phyloP scores from a whole-genome alignment of 2,113 vertebrate species.

The Seriola rivoliana region DNA sequence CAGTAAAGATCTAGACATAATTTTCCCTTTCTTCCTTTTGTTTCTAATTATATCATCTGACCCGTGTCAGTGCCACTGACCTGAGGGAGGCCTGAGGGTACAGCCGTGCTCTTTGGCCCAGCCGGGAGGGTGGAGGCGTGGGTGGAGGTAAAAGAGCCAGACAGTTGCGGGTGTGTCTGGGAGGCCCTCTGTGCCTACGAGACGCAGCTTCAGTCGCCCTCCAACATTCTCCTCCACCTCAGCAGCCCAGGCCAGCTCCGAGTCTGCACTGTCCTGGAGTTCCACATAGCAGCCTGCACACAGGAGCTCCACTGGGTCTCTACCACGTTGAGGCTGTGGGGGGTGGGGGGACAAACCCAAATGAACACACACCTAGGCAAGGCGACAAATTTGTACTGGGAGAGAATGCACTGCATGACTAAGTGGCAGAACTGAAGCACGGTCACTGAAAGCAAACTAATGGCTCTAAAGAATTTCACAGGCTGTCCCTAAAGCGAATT shows the following conservation, averaged over 20 bases:
- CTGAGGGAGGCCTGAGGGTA: slow-evolving; percentile 89
- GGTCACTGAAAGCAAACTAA: slow-evolving; percentile 50
- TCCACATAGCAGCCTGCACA: slow-evolving; percentile 91
- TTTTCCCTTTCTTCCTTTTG: slow-evolving; percentile 9
- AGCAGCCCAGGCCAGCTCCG: slow-evolving; percentile 90
- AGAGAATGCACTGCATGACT: slow-evolving; percentile 55
- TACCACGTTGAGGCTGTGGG: slow-evolving; percentile 91
- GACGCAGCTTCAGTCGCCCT: slow-evolving; percentile 90
- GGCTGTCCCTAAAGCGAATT: slow-evolving; percentile 22
- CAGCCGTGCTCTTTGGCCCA: slow-evolving; percentile 92
- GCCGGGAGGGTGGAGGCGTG: slow-evolving; percentile 93
- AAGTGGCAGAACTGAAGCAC: slow-evolving; percentile 57
- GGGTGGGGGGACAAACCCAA: slow-evolving; percentile 29
- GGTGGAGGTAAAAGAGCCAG: slow-evolving; percentile 96
- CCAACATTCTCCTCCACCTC: slow-evolving; percentile 93
- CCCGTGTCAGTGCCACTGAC: slow-evolving; percentile 77
- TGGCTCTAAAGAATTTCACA: slow-evolving; percentile 61
- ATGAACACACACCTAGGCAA: slow-evolving; percentile 47
- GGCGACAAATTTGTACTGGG: slow-evolving; percentile 53
- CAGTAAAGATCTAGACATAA: slow-evolving; percentile 23
- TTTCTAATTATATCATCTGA: slow-evolving; percentile 36
- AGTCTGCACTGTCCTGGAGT: slow-evolving; percentile 87
- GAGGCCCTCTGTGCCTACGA: slow-evolving; percentile 88
- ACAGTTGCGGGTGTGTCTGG: slow-evolving; percentile 87
- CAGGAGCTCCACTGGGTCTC: slow-evolving; percentile 94